Percentiles rank a stretch among this genome's conserved stretches.
These are phyloP conservation scores for Etheostoma cragini DNA, from an alignment of 2,113 vertebrate genomes.

Conservation along the genomic window DNA sequence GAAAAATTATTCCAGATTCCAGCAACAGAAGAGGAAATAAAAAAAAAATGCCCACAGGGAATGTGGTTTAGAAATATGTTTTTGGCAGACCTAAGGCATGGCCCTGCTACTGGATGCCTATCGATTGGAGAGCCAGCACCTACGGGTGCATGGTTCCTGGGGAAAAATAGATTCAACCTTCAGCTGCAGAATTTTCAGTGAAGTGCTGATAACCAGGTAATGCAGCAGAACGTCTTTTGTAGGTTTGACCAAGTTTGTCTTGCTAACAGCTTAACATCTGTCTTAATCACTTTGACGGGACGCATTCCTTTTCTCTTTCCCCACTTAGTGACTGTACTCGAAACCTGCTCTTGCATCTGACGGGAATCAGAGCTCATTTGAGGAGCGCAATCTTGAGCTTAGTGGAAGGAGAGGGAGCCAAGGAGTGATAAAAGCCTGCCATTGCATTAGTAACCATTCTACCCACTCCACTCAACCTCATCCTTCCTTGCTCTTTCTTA, in stretches of 20 bases:
- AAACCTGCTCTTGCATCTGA: constrained; percentile 7
- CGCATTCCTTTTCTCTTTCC: not conserved
- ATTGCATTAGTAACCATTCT: constrained; percentile 47
- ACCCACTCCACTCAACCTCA: constrained; percentile 19
- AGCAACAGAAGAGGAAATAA: not conserved
- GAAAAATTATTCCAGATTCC: not conserved
- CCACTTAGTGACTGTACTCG: not conserved
- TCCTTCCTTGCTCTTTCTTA: constrained; percentile 17
- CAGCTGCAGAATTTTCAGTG: constrained; percentile 2
- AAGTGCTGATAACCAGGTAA: constrained; percentile 48
- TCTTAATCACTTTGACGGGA: constrained; percentile 29
- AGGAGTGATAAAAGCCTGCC: constrained; percentile 44
- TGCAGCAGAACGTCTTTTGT: constrained; percentile 1
- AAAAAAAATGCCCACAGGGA: constrained; percentile 1
- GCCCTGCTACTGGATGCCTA: constrained; percentile 36
- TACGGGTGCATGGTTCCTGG: constrained; percentile 1
- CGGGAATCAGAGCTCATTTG: constrained; percentile 11
- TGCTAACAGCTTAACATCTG: constrained; percentile 5
- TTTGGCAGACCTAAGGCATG: constrained; percentile 28
- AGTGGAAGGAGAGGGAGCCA: not conserved
- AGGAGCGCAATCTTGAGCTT: constrained; percentile 12
- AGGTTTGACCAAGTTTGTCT: constrained; percentile 25
- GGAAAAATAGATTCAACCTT: constrained; percentile 36
- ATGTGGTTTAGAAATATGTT: constrained; percentile 25
- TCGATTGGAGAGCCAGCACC: constrained; percentile 41